Evolutionary conservation across 2,113 vertebrate genomes (phyloP).

Genomic region (Triplophysa rosa): DNA sequence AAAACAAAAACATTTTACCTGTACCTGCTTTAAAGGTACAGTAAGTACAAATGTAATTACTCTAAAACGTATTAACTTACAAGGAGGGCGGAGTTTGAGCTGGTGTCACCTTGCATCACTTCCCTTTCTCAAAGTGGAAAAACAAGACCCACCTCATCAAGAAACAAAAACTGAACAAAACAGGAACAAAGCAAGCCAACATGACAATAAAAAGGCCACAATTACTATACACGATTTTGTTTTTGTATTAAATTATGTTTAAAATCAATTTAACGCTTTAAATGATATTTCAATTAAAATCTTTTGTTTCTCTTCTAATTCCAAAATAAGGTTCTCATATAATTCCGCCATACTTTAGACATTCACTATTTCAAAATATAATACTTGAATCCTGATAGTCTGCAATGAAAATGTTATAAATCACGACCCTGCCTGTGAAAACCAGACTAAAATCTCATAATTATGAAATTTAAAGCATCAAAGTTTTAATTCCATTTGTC

Average conservation of each 20-base stretch:
- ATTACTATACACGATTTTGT: not conserved
- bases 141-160: not conserved
- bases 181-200: constrained; percentile 11
- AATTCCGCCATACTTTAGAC: not conserved
- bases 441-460: too few relatives aligned
- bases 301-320: not conserved
- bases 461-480: too few relatives aligned
- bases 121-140: not conserved
- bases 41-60: not conserved
- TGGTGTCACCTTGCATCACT: constrained; percentile 23
- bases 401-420: not conserved
- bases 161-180: not conserved
- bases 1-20: constrained; percentile 7
- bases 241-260: not conserved
- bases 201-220: constrained; percentile 13
- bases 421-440: not conserved
- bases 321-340: not conserved
- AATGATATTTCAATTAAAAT: not conserved
- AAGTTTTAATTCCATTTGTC: too few relatives aligned
- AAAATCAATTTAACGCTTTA: not conserved
- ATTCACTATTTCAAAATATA: constrained; percentile 19
- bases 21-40: not conserved
- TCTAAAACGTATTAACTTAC: not conserved
- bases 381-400: constrained; percentile 26
- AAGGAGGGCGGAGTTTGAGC: not conserved